Evolutionary conservation across 2,888 invertebrate genomes (phyloP).

Genomic region (Muschampia plurimacula): DNA sequence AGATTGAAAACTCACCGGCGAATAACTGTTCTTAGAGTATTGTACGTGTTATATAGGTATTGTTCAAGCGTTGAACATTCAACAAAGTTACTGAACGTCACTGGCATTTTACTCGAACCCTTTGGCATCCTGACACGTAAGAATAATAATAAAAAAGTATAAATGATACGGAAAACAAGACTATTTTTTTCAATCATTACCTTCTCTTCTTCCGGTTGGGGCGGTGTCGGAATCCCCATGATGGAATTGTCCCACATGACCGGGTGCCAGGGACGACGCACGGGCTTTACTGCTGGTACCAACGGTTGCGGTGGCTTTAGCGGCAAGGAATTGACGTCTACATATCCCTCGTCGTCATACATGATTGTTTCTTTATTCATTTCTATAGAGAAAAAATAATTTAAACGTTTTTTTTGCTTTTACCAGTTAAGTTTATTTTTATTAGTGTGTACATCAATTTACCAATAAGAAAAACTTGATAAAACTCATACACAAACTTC

Average conservation of each 20-base stretch:
- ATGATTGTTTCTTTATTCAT: slow-evolving; percentile 47
- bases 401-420: neutral
- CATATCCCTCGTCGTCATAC: slow-evolving; percentile 69
- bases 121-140: too few species aligned
- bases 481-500: neutral
- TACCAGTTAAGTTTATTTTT: neutral
- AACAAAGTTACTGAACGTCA: too few species aligned
- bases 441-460: neutral
- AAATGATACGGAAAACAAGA: neutral
- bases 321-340: slow-evolving; percentile 73
- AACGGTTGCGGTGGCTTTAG: slow-evolving; percentile 79
- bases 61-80: too few species aligned
- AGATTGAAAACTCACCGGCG: too few species aligned
- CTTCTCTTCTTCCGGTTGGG: slow-evolving; percentile 48
- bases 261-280: slow-evolving; percentile 87
- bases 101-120: too few species aligned
- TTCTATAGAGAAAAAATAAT: slow-evolving; percentile 1
- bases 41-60: too few species aligned
- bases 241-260: slow-evolving; percentile 87
- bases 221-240: slow-evolving; percentile 58
- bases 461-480: neutral
- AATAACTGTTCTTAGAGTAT: too few species aligned
- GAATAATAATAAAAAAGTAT: too few species aligned
- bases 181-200: slow-evolving; percentile 29
- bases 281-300: slow-evolving; percentile 78